Percentiles rank a stretch among this genome's conserved stretches.
Evolutionary conservation across 1,140 invertebrate genomes (phyloP).

Genomic region (Drosophila paulistorum): DNA sequence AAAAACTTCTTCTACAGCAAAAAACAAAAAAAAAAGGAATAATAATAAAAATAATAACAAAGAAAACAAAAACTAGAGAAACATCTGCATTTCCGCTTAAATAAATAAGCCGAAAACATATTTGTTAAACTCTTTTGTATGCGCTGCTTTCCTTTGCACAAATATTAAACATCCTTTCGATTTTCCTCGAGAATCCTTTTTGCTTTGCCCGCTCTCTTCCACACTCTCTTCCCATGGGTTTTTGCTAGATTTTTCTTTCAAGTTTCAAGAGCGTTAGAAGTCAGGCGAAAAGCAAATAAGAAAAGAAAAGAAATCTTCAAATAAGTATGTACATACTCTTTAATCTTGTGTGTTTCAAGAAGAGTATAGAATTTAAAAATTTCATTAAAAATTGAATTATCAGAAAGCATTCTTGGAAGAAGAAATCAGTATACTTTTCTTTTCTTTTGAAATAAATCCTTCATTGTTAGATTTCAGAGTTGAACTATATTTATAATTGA

Average conservation of each 20-base stretch:
- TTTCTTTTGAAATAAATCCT: too few species aligned
- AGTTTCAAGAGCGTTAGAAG: slow-evolving; percentile 35
- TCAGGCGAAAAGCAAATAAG: slow-evolving; percentile 71
- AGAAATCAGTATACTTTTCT: too few species aligned
- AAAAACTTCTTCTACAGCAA: slow-evolving; percentile 27
- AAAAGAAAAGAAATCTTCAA: slow-evolving; percentile 19
- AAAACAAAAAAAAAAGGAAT: too few species aligned
- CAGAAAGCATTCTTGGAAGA: too few species aligned
- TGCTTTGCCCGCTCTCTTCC: slow-evolving; percentile 31
- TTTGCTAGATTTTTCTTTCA: not conserved
- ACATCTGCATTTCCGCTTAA: slow-evolving; percentile 78
- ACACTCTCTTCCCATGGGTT: not conserved
- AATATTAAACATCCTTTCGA: slow-evolving; percentile 73
- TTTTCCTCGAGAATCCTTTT: slow-evolving; percentile 46
- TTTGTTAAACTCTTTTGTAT: slow-evolving; percentile 47
- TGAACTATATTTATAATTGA: too few species aligned
- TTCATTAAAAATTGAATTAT: too few species aligned
- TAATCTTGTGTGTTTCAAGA: not conserved
- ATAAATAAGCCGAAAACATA: slow-evolving; percentile 54
- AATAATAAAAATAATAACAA: not conserved
- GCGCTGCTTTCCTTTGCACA: slow-evolving; percentile 30
- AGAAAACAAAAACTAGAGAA: slow-evolving; percentile 13
- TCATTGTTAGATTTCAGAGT: too few species aligned
- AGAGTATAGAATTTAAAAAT: too few species aligned
- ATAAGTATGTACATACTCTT: not conserved